Percentiles rank a stretch among this genome's conserved stretches.
phyloP scores from a whole-genome alignment of 2,113 vertebrate genomes.

The Taxidea taxus region DNA sequence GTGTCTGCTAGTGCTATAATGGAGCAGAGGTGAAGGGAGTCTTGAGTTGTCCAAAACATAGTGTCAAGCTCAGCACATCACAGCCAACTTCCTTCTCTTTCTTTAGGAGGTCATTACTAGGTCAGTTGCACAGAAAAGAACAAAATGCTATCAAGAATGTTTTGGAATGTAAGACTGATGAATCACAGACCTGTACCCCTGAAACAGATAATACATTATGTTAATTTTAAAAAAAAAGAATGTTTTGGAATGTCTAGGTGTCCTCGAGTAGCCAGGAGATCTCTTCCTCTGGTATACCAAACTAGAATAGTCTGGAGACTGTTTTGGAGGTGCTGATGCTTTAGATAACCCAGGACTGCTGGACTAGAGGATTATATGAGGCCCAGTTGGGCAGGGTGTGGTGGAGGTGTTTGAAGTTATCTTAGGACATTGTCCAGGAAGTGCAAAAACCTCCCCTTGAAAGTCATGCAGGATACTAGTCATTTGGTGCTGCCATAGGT shows the following conservation, averaged over 20 bases:
- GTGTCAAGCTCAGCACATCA: conserved; percentile 20
- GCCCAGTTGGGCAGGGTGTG: neutral
- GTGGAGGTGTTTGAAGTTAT: neutral
- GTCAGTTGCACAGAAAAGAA: neutral
- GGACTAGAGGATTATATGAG: neutral
- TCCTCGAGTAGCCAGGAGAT: neutral
- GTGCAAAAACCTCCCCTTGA: neutral
- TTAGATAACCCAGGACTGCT: neutral
- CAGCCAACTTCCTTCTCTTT: conserved; percentile 54
- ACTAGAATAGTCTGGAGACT: neutral
- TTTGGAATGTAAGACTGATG: neutral
- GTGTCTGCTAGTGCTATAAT: neutral
- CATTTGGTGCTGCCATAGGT: neutral
- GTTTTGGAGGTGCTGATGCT: neutral
- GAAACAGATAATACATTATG: no score
- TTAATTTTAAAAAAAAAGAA: neutral
- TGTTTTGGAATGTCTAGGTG: neutral
- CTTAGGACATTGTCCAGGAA: neutral
- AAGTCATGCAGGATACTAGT: neutral
- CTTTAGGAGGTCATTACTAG: conserved; percentile 10
- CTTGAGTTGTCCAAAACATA: neutral
- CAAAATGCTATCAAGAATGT: neutral
- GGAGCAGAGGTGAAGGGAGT: neutral
- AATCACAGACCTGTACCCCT: no score
- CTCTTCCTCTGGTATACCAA: neutral